Percentiles rank a stretch among this genome's conserved stretches.
phyloP scores from a whole-genome alignment of 2,113 vertebrate genomes.

The Machaerirhynchus nigripectus region DNA sequence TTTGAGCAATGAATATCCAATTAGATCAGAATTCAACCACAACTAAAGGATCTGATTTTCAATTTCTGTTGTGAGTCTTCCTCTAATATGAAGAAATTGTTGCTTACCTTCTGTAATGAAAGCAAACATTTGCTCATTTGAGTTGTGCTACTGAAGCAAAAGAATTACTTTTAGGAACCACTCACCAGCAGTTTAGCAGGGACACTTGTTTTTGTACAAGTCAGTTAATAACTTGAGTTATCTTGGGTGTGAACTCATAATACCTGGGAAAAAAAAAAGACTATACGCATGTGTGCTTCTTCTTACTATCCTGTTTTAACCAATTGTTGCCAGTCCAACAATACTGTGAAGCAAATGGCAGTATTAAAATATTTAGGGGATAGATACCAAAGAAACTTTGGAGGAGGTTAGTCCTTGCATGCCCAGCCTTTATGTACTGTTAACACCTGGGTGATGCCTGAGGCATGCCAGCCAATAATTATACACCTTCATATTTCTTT shows the following conservation, averaged over 20 bases:
- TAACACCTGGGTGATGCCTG: constrained; percentile 73
- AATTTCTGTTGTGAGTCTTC: background rate
- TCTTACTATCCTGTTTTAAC: background rate
- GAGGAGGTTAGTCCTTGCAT: constrained; percentile 66
- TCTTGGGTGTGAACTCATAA: background rate
- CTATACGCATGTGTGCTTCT: background rate
- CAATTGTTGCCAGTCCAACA: background rate
- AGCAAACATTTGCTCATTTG: background rate
- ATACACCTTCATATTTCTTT: constrained; percentile 62
- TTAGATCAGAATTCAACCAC: background rate
- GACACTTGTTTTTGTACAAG: background rate
- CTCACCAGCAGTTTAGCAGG: background rate
- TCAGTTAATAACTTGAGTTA: background rate
- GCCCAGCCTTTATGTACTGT: constrained; percentile 62
- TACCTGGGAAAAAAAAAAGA: background rate
- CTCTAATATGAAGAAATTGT: background rate
- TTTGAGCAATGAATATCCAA: background rate
- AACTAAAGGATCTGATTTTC: background rate
- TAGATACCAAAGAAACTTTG: constrained; percentile 40
- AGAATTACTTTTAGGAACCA: background rate
- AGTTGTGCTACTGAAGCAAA: background rate
- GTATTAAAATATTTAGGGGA: background rate
- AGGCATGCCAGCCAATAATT: constrained; percentile 68
- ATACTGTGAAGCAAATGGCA: background rate
- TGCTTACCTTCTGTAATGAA: background rate